phyloP scores from a whole-genome alignment of 1,140 invertebrate species.

The Glossosoma conforme region DNA sequence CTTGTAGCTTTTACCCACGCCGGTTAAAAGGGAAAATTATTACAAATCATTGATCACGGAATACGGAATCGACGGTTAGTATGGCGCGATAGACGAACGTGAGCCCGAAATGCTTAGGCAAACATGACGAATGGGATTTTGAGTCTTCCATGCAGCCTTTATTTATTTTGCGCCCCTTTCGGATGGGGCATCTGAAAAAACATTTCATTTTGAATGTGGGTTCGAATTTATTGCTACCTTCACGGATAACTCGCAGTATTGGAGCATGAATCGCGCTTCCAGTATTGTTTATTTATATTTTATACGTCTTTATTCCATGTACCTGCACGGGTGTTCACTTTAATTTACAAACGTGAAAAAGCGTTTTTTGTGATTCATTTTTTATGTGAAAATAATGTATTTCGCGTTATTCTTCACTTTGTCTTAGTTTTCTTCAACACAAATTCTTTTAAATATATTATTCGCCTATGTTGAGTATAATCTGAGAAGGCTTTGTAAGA shows the following conservation, averaged over 20 bases:
- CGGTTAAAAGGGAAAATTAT: conserved; percentile 27
- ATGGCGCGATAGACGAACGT: conserved; percentile 2
- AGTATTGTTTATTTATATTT: too few relatives aligned
- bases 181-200: conserved; percentile 19
- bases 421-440: too few relatives aligned
- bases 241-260: too few relatives aligned
- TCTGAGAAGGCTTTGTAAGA: too few relatives aligned
- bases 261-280: conserved; percentile 27
- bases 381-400: too few relatives aligned
- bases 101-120: conserved; percentile 2
- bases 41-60: conserved; percentile 28
- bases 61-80: conserved; percentile 1
- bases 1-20: conserved; percentile 20
- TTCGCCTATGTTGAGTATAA: too few relatives aligned
- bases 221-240: conserved; percentile 24
- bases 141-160: conserved; percentile 6
- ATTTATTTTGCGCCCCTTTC: conserved; percentile 15
- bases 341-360: too few relatives aligned
- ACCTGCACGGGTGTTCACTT: too few relatives aligned
- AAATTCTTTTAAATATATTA: too few relatives aligned
- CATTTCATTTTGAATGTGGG: conserved; percentile 24
- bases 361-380: too few relatives aligned
- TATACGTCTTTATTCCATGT: too few relatives aligned
- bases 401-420: too few relatives aligned
- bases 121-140: conserved; percentile 16